Conservation (phyloP, 2,113 vertebrate species). For the Tetrax tetrax region DNA sequence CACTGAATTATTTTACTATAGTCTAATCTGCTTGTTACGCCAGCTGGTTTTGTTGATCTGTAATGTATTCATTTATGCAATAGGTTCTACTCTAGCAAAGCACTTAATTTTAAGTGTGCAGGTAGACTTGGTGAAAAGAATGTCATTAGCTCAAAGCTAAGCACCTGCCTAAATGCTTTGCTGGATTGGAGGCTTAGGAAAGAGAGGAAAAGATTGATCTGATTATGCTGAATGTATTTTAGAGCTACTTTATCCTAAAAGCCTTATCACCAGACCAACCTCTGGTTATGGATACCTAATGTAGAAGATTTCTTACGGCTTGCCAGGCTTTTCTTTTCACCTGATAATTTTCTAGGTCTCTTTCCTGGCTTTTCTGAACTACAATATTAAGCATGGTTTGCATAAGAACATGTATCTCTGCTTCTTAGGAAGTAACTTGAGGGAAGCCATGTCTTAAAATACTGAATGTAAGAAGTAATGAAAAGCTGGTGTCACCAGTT, state of each 20-base stretch:
- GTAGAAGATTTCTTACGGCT: neutral
- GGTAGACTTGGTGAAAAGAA: slow-evolving; percentile 18
- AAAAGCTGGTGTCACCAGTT: neutral
- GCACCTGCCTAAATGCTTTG: slow-evolving; percentile 20
- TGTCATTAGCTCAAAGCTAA: slow-evolving; percentile 35
- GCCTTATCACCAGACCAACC: neutral
- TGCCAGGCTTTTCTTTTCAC: neutral
- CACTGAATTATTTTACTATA: neutral
- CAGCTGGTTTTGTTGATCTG: slow-evolving; percentile 31
- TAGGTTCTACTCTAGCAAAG: neutral
- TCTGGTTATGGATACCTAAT: neutral
- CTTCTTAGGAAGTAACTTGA: neutral
- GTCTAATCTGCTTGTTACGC: neutral
- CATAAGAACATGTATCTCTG: neutral
- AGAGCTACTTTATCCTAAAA: slow-evolving; percentile 6
- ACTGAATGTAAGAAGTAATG: neutral
- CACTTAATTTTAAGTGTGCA: slow-evolving; percentile 6
- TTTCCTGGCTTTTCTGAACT: neutral
- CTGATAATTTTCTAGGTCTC: neutral
- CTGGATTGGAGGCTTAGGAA: neutral
- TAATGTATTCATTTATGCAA: slow-evolving; percentile 21
- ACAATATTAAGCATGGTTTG: neutral
- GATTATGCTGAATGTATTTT: slow-evolving; percentile 22
- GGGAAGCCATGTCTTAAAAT: neutral
- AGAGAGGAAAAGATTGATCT: slow-evolving; percentile 5